phyloP scores from a whole-genome alignment of 2,888 invertebrate genomes.

The Agrochola circellaris region DNA sequence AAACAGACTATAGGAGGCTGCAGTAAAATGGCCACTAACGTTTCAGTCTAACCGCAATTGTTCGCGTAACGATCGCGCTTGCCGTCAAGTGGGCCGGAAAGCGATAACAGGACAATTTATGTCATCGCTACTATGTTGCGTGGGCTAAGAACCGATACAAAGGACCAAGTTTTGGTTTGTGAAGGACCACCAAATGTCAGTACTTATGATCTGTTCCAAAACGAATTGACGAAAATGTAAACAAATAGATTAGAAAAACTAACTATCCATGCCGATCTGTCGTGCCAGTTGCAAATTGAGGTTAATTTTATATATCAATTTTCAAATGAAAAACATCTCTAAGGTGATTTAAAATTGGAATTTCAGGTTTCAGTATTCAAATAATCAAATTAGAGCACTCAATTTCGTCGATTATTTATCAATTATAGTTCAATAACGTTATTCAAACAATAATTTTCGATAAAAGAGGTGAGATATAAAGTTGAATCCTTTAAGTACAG shows the following conservation, averaged over 20 bases:
- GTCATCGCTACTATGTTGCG: slow-evolving; percentile 65
- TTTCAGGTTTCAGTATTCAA: too few species aligned
- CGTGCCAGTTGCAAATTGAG: background rate
- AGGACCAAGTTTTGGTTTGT: slow-evolving; percentile 6
- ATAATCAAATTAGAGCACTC: too few species aligned
- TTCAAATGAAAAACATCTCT: too few species aligned
- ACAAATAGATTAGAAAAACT: background rate
- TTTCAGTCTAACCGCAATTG: slow-evolving; percentile 69
- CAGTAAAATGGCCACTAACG: slow-evolving; percentile 71
- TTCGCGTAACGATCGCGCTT: slow-evolving; percentile 69
- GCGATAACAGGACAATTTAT: slow-evolving; percentile 81
- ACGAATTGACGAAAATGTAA: background rate
- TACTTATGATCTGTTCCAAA: background rate
- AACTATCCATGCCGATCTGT: background rate
- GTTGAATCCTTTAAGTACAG: too few species aligned
- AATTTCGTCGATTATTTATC: too few species aligned
- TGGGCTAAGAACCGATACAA: slow-evolving; percentile 54
- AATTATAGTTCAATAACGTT: too few species aligned
- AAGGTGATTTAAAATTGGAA: too few species aligned
- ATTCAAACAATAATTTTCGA: too few species aligned
- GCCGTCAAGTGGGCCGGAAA: slow-evolving; percentile 79
- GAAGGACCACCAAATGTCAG: background rate
- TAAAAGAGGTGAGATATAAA: too few species aligned
- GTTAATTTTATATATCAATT: too few species aligned
- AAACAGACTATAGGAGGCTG: slow-evolving; percentile 56